Percentiles rank a stretch among this genome's conserved stretches.
phyloP scores from a whole-genome alignment of 2,113 vertebrate species.

The Dromas ardeola region DNA sequence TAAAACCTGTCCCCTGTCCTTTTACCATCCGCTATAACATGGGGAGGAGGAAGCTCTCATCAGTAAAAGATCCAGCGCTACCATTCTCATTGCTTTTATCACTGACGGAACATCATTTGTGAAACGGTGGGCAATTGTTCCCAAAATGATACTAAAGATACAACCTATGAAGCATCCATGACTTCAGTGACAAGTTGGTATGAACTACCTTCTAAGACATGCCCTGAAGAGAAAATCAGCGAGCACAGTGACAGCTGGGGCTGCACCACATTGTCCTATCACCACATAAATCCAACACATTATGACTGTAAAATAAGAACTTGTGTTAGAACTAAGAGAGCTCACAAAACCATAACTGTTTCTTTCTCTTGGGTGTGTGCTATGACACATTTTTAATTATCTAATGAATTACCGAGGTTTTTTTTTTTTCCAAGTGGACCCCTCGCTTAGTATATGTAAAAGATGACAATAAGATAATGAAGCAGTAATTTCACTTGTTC shows the following conservation, averaged over 20 bases:
- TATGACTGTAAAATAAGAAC: neutral
- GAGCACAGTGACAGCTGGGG: neutral
- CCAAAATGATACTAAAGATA: neutral
- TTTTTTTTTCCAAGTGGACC: neutral
- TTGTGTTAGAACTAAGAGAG: neutral
- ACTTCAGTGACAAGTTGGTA: neutral
- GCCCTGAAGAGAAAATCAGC: neutral
- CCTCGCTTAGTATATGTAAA: neutral
- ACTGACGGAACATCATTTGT: neutral
- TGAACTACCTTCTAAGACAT: neutral
- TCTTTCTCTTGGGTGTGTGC: neutral
- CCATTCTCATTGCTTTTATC: neutral
- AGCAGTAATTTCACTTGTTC: neutral
- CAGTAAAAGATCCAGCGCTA: neutral
- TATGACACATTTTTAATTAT: neutral
- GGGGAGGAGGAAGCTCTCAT: neutral
- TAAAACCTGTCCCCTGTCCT: neutral
- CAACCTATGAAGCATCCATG: neutral
- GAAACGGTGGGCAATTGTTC: neutral
- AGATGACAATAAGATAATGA: neutral
- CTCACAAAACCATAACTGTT: neutral
- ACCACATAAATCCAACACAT: neutral
- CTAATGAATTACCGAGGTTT: neutral
- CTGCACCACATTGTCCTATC: neutral
- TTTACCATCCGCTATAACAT: neutral